Conservation (phyloP, 2,797 vertebrate genomes). For the Thunnus albacares region DNA sequence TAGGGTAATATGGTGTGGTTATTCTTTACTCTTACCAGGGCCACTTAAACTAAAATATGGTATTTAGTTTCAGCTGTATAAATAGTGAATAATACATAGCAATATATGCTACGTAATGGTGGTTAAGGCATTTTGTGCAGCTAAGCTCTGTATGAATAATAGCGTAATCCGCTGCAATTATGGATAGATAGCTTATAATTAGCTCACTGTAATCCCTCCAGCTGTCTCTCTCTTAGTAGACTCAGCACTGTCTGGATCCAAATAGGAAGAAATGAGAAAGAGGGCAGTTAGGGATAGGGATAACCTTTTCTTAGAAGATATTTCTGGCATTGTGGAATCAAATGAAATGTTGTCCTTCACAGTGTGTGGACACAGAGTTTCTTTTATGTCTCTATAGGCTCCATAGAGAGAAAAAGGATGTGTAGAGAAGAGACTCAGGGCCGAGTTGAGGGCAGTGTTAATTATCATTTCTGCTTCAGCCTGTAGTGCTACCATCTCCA, state of each 20-base stretch:
- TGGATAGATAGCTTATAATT: conserved; percentile 77
- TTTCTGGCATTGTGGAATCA: conserved; percentile 42
- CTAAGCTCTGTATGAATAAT: conserved; percentile 75
- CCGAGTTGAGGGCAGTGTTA: conserved; percentile 48
- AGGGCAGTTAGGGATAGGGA: conserved; percentile 50
- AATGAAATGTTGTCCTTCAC: conserved; percentile 58
- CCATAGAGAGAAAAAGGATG: conserved; percentile 2
- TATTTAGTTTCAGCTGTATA: conserved; percentile 60
- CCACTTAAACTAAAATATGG: conserved; percentile 52
- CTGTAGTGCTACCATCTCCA: conserved; percentile 27
- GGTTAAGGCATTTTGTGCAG: conserved; percentile 61
- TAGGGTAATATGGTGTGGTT: conserved; percentile 49
- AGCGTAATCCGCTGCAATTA: conserved; percentile 75
- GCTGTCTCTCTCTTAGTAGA: conserved; percentile 63
- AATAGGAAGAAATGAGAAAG: conserved; percentile 57
- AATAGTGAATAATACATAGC: conserved; percentile 66
- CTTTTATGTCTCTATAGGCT: conserved; percentile 41
- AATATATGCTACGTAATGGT: conserved; percentile 56
- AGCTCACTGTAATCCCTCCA: conserved; percentile 75
- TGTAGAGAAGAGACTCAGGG: conserved; percentile 33
- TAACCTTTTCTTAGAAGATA: conserved; percentile 47
- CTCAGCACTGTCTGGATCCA: conserved; percentile 65
- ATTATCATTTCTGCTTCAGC: conserved; percentile 46
- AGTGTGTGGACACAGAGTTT: conserved; percentile 21
- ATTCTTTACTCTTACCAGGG: conserved; percentile 39